Percentiles rank a stretch among this genome's conserved stretches.
phyloP scores from a whole-genome alignment of 2,888 invertebrate genomes.

The Pollenia angustigena region DNA sequence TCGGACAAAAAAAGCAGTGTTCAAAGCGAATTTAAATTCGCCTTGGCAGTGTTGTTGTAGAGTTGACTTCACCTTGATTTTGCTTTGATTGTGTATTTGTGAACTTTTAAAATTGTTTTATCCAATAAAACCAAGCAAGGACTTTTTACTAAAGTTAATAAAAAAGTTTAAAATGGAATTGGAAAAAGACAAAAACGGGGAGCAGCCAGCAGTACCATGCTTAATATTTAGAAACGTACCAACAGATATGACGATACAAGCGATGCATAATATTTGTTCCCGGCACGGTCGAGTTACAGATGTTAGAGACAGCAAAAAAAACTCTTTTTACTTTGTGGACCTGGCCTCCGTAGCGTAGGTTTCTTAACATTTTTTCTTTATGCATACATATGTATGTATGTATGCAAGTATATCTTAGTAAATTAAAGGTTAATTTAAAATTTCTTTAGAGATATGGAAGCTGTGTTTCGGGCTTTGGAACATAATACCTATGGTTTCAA shows the following conservation, averaged over 20 bases:
- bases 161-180: too few species aligned
- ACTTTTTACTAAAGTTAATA: too few species aligned
- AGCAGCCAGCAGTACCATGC: constrained; percentile 60
- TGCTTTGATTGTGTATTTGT: too few species aligned
- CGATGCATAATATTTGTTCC: constrained; percentile 75
- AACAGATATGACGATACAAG: constrained; percentile 68
- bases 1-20: too few species aligned
- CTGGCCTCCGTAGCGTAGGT: constrained; percentile 74
- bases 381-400: neutral
- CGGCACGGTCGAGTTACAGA: constrained; percentile 63
- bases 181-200: neutral
- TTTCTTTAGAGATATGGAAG: constrained; percentile 76
- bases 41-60: too few species aligned
- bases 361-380: neutral
- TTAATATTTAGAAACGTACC: constrained; percentile 75
- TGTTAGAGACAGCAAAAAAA: constrained; percentile 72
- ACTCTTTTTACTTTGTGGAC: constrained; percentile 73
- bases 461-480: constrained; percentile 75
- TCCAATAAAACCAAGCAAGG: too few species aligned
- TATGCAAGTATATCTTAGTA: neutral
- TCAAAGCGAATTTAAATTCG: too few species aligned
- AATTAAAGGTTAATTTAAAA: too few species aligned
- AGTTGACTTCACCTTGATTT: too few species aligned
- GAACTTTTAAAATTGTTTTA: too few species aligned
- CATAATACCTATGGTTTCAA: constrained; percentile 75